Base-by-base conservation (phyloP, 2,797 vertebrate genomes). In the Hyperoplus immaculatus region DNA sequence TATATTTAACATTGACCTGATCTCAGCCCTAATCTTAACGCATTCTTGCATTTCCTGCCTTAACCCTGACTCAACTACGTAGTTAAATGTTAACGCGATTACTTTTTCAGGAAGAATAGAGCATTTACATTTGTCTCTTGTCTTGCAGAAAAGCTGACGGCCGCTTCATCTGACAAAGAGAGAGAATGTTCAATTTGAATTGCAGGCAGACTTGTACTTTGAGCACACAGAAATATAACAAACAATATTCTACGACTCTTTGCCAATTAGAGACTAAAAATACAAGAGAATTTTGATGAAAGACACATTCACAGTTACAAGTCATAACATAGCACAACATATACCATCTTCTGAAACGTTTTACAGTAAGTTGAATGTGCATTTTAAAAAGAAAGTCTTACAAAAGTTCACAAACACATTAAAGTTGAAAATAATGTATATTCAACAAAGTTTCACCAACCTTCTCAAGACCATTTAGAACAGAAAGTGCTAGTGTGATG, bases 371-470 rank as follows among this genome's bases (percentile, higher is more conserved):
- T 1, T 8, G 15, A 7, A 9, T 1, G 5, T n/a, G 1, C 14
- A 59, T 6, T 1, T 9, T 6, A 13, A 16, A 54, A 16, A 46
- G 4, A 43, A 16, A 9, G 1, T n/a, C 36, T 21, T 0, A 51
- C 29, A 21, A 72, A 43, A 55, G 21, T 13, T 61, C 29, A 43
- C 46, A 42, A 45, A 65, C 0, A 64, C 43, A 29, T 1, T 57
- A 15, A 61, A 56, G 39, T 7, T 55, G 14, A 4, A 68, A 61
- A 55, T 58, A 41, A n/a, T 59, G 38, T 60, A 8, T 41, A 63
- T 47, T 70, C n/a, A 83, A 81, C 42, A 53, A 55, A 58, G 16
- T 65, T 69, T 65, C 54, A 29, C 46, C 21, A 82, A 80, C 79
- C 61, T 78, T 73, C 49, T 68, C 21, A 46, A 50, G 21, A 55